Evolutionary conservation across 1,140 invertebrate species (phyloP), one percentile per base, ranked within the genome.

Genomic region (Chionoecetes opilio): DNA sequence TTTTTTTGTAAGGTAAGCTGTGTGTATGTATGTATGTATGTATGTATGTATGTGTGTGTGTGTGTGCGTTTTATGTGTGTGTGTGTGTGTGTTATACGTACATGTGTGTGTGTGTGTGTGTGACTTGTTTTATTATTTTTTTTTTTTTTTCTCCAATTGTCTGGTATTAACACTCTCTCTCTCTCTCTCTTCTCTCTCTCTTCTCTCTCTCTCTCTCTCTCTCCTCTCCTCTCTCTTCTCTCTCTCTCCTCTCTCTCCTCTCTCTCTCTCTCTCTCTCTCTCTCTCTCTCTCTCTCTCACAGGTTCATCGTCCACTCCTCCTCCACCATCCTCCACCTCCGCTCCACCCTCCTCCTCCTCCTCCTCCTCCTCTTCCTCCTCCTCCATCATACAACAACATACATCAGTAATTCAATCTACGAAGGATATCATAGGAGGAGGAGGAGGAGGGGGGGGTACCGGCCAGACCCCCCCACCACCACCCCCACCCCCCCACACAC

Each of bases 361-460:
- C 14, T 94, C 93, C 21, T 91, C 88, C 86, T 84, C 93, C 82
- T 82, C 88, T 21, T 63, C 93, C 37, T 86, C 94, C 82, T 91
- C 94, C 17, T 90, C 94, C 8, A 84, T 94, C 37, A 91, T 94
- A 34, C 89, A 91, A 84, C 94, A 94, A 46, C 94, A 94, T 89
- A 94, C 94, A 46, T 94, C 94, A 41, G 94, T 94, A 82, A 94
- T 94, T 41, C 94, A 94, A 89, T 94, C 94, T 32, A 94, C 94
- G 38, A 94, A 94, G 32, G 90, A 85, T 31, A 87, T 94, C n/a
- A 92, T 94, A 63, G 82, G 94, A 31, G 84, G 93, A 41, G 93
- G 93, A 63, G 63, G 63, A n/a, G 63, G 63, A 75, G 63, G 63
- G 6, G 53, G 53, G 3, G 53, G 53, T 75, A 75, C 9, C 63